Evolutionary conservation across 2,888 invertebrate genomes (phyloP).

Genomic region (Tromatobia lineatoria): DNA sequence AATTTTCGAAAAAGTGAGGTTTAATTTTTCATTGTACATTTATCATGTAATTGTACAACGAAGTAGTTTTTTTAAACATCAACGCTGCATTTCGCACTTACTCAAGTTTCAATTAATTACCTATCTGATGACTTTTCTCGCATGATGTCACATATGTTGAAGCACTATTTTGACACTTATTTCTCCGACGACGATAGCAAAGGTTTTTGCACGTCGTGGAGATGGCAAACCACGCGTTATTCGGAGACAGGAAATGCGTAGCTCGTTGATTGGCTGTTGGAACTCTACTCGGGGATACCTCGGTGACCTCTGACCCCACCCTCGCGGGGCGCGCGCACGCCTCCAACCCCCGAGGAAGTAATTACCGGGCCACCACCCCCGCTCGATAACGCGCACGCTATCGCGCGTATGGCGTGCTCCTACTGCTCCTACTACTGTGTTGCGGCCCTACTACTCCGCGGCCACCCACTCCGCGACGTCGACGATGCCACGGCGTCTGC

Average conservation of each 20-base stretch:
- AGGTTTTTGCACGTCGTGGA: background rate
- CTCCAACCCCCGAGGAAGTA: slow-evolving; percentile 82
- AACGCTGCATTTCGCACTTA: background rate
- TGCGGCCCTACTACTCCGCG: background rate
- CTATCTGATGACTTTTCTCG: background rate
- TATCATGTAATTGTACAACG: too few relatives aligned
- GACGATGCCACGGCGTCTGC: slow-evolving; percentile 41
- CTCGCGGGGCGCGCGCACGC: slow-evolving; percentile 82
- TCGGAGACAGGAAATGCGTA: slow-evolving; percentile 74
- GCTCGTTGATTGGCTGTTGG: slow-evolving; percentile 81
- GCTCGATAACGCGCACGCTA: slow-evolving; percentile 81
- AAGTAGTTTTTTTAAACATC: too few relatives aligned
- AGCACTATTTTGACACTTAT: background rate
- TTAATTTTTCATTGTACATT: background rate
- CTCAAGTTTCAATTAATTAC: background rate
- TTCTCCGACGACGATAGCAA: background rate
- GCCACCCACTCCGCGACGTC: slow-evolving; percentile 31
- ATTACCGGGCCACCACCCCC: slow-evolving; percentile 82
- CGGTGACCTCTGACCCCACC: slow-evolving; percentile 83
- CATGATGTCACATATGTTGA: background rate
- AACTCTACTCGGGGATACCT: slow-evolving; percentile 77
- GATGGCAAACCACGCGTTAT: slow-evolving; percentile 49
- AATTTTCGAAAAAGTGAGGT: background rate
- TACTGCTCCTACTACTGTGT: slow-evolving; percentile 7
- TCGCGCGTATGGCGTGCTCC: slow-evolving; percentile 71